Conservation (phyloP, 2,888 invertebrate genomes). For the Eristalinus aeneus region DNA sequence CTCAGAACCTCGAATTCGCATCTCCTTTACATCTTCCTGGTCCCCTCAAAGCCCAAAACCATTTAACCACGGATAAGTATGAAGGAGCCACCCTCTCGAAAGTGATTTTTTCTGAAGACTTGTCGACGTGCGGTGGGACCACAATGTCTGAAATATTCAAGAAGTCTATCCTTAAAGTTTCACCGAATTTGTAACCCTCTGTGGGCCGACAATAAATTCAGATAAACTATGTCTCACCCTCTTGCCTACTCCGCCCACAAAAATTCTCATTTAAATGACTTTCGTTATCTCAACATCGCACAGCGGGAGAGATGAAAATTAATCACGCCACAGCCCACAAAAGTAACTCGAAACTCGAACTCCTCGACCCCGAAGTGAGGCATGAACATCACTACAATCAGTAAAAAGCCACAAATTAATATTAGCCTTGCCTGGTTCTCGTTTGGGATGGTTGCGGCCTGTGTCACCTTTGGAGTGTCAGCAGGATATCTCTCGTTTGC, state of each 20-base stretch:
- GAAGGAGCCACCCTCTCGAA: neutral
- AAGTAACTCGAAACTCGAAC: conserved; percentile 11
- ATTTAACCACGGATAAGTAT: neutral
- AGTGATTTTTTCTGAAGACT: neutral
- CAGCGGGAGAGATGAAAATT: neutral
- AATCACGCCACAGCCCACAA: conserved; percentile 14
- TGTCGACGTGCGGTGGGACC: neutral
- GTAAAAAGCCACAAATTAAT: conserved; percentile 13
- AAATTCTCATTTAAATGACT: conserved; percentile 20
- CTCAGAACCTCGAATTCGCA: neutral
- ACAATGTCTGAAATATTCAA: neutral
- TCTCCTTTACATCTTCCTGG: neutral
- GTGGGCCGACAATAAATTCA: neutral
- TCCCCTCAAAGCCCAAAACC: neutral
- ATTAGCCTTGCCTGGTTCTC: neutral
- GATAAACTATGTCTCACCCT: no score
- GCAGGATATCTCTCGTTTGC: conserved; percentile 1
- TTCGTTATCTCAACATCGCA: neutral
- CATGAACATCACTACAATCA: conserved; percentile 1
- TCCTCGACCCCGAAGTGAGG: neutral
- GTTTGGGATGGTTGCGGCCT: neutral
- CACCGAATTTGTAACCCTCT: neutral
- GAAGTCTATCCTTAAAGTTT: neutral
- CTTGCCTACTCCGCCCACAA: neutral
- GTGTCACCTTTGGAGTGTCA: conserved; percentile 17